Conservation (phyloP, 1,140 invertebrate species). For the Glossosoma conforme region DNA sequence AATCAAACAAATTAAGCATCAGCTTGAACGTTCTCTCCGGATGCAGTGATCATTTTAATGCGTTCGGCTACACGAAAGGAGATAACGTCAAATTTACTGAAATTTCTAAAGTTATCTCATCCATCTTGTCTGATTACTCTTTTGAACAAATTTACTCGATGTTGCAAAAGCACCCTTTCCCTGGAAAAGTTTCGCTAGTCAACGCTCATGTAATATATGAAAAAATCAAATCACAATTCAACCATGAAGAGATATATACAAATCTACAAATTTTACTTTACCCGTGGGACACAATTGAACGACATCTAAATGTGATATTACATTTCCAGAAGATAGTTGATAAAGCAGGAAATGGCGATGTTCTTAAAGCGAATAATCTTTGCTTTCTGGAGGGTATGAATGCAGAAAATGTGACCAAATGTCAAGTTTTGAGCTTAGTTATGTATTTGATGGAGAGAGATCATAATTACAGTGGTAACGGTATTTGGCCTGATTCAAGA, state of each 20-base stretch:
- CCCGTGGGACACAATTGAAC: slow-evolving; percentile 49
- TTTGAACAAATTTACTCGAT: slow-evolving; percentile 34
- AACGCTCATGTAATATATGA: slow-evolving; percentile 46
- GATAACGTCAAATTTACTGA: slow-evolving; percentile 37
- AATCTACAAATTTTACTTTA: slow-evolving; percentile 54
- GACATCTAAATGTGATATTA: slow-evolving; percentile 31
- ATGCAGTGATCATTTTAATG: slow-evolving; percentile 39
- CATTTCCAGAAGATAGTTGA: slow-evolving; percentile 15
- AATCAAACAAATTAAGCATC: slow-evolving; percentile 44
- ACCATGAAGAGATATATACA: slow-evolving; percentile 46
- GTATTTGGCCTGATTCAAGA: slow-evolving; percentile 50
- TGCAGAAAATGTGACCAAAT: slow-evolving; percentile 35
- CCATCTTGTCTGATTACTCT: slow-evolving; percentile 32
- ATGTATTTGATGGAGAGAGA: slow-evolving; percentile 51
- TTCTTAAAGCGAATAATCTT: slow-evolving; percentile 30
- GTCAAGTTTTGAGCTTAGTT: slow-evolving; percentile 45
- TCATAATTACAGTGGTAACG: slow-evolving; percentile 52
- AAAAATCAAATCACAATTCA: slow-evolving; percentile 46
- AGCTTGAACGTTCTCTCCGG: slow-evolving; percentile 45
- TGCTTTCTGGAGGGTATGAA: slow-evolving; percentile 32
- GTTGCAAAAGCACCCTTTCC: slow-evolving; percentile 50
- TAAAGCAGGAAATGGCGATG: slow-evolving; percentile 29
- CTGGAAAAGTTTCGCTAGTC: slow-evolving; percentile 47
- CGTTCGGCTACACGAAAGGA: slow-evolving; percentile 36
- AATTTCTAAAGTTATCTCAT: slow-evolving; percentile 28